Evolutionary conservation across 1,140 invertebrate species (phyloP).

Genomic region (Araneus ventricosus): DNA sequence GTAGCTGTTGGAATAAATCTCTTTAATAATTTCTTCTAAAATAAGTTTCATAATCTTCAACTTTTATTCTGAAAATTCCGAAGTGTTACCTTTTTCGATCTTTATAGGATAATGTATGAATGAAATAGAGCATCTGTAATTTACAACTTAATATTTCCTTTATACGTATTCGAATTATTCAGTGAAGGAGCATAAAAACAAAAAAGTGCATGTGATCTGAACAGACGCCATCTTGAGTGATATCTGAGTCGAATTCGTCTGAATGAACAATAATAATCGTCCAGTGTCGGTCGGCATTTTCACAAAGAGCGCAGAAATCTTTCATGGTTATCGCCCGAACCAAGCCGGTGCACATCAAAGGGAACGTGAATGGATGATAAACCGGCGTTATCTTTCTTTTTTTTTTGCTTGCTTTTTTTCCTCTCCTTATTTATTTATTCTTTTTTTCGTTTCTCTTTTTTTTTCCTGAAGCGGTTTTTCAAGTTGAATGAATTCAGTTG

Average conservation of each 20-base stretch:
- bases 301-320: conserved; percentile 63
- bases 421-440: conserved; percentile 37
- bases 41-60: no score
- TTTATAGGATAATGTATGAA: not conserved
- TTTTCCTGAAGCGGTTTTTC: conserved; percentile 72
- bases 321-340: conserved; percentile 70
- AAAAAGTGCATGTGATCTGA: conserved; percentile 30
- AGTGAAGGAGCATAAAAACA: not conserved
- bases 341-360: conserved; percentile 71
- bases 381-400: conserved; percentile 72
- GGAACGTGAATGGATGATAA: conserved; percentile 73
- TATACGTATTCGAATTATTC: conserved; percentile 16
- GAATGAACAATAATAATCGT: conserved; percentile 74
- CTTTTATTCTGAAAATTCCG: no score
- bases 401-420: conserved; percentile 56
- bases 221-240: conserved; percentile 70
- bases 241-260: conserved; percentile 71
- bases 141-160: not conserved
- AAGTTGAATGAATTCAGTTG: conserved; percentile 73
- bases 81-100: no score
- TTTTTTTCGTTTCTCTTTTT: conserved; percentile 27
- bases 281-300: conserved; percentile 69
- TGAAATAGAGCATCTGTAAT: not conserved
- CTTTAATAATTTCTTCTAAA: no score
- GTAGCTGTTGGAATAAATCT: no score